Evolutionary conservation across 2,113 vertebrate species (phyloP), one percentile per base, ranked within the genome.

Genomic region (Sylvia atricapilla): DNA sequence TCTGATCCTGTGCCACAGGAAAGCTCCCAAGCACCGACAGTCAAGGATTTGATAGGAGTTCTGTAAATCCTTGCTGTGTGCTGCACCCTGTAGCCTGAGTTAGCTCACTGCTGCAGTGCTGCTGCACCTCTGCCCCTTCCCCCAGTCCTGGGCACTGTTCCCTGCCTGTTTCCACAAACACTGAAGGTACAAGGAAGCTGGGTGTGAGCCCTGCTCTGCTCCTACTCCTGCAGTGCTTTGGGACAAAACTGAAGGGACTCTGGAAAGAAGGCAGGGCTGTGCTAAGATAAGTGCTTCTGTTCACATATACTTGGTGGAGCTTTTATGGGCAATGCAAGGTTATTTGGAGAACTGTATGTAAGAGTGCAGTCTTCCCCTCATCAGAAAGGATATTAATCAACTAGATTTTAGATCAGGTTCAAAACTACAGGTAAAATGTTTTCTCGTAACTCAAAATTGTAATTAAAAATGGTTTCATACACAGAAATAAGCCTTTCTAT

Each of bases 141-240:
- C 12, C 18, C 6, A 19, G 47, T 11, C 33, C 52, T 10, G 19
- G 22, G 59, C 6, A 5, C 25, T 5, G 28, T 22, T 27, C 19
- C 8, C 49, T 58, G 28, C 46, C 8, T 14, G 5, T 20, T 49
- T 15, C 15, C 24, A 67, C 28, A 20, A 10, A 30, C 28, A 5
- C 10, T 16, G 23, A 18, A 28, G 58, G 53, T 35, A 17, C 8
- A 4, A 27, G 87, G 55, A 70, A 43, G 8, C 56, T 52, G 56
- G 19, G n/a, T 3, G 0, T 4, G 7, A 83, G 39, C 27, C 14
- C 14, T 35, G 0, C 31, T 35, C 21, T 74, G 1, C 20, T 70
- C 17, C 11, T 52, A 13, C 3, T 76, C 24, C 37, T 58, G 37
- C 35, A 13, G n/a, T 18, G 43, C 39, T 75, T 72, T 0, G 1